These are phyloP conservation scores for Platorchestia sp. DNA, from an alignment of 1,140 invertebrate genomes.

Conservation along the genomic window DNA sequence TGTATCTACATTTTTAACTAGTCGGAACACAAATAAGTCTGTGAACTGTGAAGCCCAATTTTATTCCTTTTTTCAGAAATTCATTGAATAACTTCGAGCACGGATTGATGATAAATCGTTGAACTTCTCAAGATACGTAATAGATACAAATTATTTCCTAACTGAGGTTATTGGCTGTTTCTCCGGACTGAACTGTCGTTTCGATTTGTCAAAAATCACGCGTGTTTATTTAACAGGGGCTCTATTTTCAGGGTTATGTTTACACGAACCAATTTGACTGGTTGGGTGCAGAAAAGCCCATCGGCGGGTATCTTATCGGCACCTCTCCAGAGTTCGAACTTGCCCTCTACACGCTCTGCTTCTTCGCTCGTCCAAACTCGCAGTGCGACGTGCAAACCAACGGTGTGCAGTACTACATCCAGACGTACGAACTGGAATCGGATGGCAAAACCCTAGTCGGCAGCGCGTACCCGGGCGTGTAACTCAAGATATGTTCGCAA, in stretches of 20 bases:
- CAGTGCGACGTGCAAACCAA: constrained; percentile 61
- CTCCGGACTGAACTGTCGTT: background rate
- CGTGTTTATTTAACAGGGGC: background rate
- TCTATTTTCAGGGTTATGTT: constrained; percentile 57
- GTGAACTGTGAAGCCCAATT: background rate
- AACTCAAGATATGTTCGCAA: too few relatives aligned
- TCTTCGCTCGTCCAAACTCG: constrained; percentile 75
- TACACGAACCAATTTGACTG: constrained; percentile 83
- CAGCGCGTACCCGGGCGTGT: constrained; percentile 60
- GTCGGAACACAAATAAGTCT: background rate
- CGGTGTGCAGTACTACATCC: constrained; percentile 56
- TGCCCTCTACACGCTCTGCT: constrained; percentile 90
- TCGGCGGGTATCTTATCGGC: constrained; percentile 87
- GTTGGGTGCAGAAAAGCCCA: constrained; percentile 81
- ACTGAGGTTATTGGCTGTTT: background rate
- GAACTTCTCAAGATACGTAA: background rate
- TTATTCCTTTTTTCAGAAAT: background rate
- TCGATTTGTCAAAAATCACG: background rate
- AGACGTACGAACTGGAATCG: constrained; percentile 55
- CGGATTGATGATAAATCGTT: background rate
- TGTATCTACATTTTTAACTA: background rate
- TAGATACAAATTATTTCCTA: background rate
- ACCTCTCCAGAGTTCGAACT: constrained; percentile 94
- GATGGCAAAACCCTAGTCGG: constrained; percentile 57
- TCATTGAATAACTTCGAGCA: background rate